Evolutionary conservation across 2,888 invertebrate genomes (phyloP).

Genomic region (Pseudanteris insignis): DNA sequence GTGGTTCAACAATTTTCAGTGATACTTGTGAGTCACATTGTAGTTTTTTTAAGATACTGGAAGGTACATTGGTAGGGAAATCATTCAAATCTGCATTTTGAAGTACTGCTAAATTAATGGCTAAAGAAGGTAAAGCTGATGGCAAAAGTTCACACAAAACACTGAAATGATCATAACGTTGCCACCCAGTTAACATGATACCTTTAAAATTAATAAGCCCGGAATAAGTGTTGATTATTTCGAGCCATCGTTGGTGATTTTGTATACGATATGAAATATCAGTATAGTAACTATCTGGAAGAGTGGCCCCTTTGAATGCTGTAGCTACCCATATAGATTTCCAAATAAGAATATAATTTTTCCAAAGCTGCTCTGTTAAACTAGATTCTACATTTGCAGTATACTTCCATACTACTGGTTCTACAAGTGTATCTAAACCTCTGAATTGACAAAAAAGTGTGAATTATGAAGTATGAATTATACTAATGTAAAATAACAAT

Average conservation of each 20-base stretch:
- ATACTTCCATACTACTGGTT: slow-evolving; percentile 80
- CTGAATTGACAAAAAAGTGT: too few relatives aligned
- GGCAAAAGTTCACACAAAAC: slow-evolving; percentile 75
- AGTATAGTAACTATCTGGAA: slow-evolving; percentile 68
- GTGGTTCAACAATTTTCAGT: slow-evolving; percentile 59
- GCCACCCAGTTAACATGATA: slow-evolving; percentile 78
- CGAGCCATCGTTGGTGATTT: slow-evolving; percentile 80
- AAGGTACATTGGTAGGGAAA: slow-evolving; percentile 55
- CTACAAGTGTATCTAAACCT: slow-evolving; percentile 68
- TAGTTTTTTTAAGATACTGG: slow-evolving; percentile 53
- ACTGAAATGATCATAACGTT: slow-evolving; percentile 75
- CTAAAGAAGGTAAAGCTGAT: slow-evolving; percentile 72
- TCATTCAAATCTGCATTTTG: slow-evolving; percentile 53
- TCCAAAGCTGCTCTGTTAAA: slow-evolving; percentile 68
- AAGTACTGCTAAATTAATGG: slow-evolving; percentile 69
- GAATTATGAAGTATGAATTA: too few relatives aligned
- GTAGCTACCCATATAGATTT: slow-evolving; percentile 81
- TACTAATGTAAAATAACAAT: too few relatives aligned
- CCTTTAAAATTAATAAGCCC: slow-evolving; percentile 71
- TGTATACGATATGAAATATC: slow-evolving; percentile 73
- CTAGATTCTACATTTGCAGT: slow-evolving; percentile 64
- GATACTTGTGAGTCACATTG: slow-evolving; percentile 58
- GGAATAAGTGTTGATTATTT: slow-evolving; percentile 69
- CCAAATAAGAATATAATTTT: slow-evolving; percentile 72
- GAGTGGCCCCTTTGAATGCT: slow-evolving; percentile 84